These are phyloP conservation scores for Chrysomallon squamiferum DNA, from an alignment of 1,140 invertebrate genomes.

Conservation along the genomic window DNA sequence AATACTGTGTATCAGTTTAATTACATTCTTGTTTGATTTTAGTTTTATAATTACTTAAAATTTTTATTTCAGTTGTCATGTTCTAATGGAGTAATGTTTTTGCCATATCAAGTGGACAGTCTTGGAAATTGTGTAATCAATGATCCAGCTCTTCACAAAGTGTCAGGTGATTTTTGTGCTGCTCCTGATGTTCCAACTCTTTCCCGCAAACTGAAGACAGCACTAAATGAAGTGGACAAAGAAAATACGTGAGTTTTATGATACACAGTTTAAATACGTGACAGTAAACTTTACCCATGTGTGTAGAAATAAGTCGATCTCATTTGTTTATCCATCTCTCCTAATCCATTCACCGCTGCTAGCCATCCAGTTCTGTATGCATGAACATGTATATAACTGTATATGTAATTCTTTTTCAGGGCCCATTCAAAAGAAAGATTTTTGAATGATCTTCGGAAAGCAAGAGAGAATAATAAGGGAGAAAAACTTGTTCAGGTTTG, in stretches of 20 bases:
- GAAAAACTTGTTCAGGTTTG: conserved; percentile 78
- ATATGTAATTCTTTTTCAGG: too few species aligned
- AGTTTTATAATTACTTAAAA: too few species aligned
- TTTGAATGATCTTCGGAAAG: conserved; percentile 90
- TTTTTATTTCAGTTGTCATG: conserved; percentile 77
- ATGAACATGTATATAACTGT: too few species aligned
- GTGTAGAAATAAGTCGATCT: too few species aligned
- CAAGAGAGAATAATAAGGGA: conserved; percentile 84
- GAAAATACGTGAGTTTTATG: conserved; percentile 35
- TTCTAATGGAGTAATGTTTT: conserved; percentile 80
- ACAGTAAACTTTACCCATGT: too few species aligned
- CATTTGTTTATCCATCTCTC: too few species aligned
- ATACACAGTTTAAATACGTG: too few species aligned
- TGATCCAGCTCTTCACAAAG: conserved; percentile 61
- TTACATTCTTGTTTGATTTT: too few species aligned
- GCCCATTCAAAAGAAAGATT: conserved; percentile 98
- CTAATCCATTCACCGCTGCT: too few species aligned
- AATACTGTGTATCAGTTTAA: too few species aligned
- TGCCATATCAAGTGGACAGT: conserved; percentile 82
- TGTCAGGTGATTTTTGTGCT: conserved; percentile 41
- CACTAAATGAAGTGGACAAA: conserved; percentile 54
- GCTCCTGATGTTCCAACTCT: conserved; percentile 71
- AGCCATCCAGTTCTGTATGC: too few species aligned
- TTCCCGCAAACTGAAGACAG: conserved; percentile 76
- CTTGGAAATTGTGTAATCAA: conserved; percentile 77